These are phyloP conservation scores for Dicrostonyx torquatus DNA, from an alignment of 2,797 vertebrate genomes.

Conservation along the genomic window DNA sequence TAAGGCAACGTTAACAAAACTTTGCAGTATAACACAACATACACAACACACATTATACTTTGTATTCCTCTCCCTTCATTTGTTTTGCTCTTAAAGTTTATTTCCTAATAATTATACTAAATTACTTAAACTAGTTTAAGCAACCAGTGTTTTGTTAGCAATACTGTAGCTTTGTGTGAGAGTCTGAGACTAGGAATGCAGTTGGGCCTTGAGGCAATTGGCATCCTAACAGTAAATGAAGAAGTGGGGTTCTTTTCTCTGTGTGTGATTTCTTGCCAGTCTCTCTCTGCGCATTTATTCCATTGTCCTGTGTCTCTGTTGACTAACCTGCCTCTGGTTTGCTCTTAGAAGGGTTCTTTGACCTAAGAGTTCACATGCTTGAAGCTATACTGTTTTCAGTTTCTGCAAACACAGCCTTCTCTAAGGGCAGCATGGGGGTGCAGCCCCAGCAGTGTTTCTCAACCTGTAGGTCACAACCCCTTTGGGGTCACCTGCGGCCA, in stretches of 20 bases:
- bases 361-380: constrained; percentile 41
- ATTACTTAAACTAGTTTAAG: constrained; percentile 51
- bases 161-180: constrained; percentile 1
- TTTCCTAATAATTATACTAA: constrained; percentile 47
- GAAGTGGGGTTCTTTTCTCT: neutral
- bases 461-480: no score
- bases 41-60: neutral
- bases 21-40: constrained; percentile 8
- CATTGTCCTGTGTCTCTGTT: constrained; percentile 38
- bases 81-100: constrained; percentile 27
- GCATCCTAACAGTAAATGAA: neutral
- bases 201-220: neutral
- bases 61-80: neutral
- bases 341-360: constrained; percentile 38
- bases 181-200: neutral
- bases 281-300: neutral
- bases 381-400: constrained; percentile 7
- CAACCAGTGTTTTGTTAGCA: constrained; percentile 27
- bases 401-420: neutral
- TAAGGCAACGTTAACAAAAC: constrained; percentile 26
- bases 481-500: neutral
- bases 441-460: neutral
- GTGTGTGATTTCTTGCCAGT: neutral
- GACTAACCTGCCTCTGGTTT: constrained; percentile 40
- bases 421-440: neutral